Conservation (phyloP, 2,113 vertebrate genomes). For the Rhinolophus ferrumequinum region DNA sequence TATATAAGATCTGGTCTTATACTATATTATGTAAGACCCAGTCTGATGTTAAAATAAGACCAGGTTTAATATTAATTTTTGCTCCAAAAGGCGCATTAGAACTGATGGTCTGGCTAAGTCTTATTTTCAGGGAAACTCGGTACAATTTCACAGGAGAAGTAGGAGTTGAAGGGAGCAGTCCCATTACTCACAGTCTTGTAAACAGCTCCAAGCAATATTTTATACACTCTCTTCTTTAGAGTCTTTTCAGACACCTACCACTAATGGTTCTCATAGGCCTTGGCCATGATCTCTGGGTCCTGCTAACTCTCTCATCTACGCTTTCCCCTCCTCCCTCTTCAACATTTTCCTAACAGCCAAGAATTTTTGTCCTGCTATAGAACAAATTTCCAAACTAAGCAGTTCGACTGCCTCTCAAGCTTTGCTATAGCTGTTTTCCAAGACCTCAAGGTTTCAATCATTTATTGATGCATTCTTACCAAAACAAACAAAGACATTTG, state of each 20-base stretch:
- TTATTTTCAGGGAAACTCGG: too few relatives aligned
- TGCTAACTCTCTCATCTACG: background rate
- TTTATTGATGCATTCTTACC: conserved; percentile 16
- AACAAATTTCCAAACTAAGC: conserved; percentile 48
- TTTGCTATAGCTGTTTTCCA: conserved; percentile 17
- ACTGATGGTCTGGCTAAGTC: too few relatives aligned
- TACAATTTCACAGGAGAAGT: background rate
- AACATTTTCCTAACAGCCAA: background rate
- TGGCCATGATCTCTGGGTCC: background rate
- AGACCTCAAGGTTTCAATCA: background rate
- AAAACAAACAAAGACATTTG: conserved; percentile 38
- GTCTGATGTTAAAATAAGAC: too few relatives aligned
- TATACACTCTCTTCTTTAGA: background rate
- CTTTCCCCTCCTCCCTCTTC: background rate
- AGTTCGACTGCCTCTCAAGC: conserved; percentile 29
- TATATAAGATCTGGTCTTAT: too few relatives aligned
- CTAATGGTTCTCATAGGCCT: background rate
- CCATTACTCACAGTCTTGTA: background rate
- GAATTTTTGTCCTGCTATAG: conserved; percentile 6
- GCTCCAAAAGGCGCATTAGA: too few relatives aligned
- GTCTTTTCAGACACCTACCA: background rate
- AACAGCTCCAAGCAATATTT: background rate
- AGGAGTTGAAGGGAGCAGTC: background rate
- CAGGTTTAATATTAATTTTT: too few relatives aligned
- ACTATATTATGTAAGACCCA: too few relatives aligned